These are phyloP conservation scores for Cecidostiba fungosa DNA, from an alignment of 2,888 invertebrate species.

Conservation along the genomic window DNA sequence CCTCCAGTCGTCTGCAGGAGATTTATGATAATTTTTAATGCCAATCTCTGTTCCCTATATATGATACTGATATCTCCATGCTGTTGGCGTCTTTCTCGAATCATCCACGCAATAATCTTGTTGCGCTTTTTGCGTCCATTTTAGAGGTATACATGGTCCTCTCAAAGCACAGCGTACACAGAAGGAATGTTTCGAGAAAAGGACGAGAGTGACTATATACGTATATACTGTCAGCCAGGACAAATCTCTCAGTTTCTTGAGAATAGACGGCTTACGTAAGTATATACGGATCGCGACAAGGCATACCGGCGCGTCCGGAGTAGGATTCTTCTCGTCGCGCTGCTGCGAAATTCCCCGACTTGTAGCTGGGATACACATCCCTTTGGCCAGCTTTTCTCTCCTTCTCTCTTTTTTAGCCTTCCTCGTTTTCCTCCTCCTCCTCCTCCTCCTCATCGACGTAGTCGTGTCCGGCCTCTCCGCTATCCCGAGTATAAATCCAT, in stretches of 20 bases:
- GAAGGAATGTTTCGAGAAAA: neutral
- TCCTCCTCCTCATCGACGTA: neutral
- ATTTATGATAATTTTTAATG: neutral
- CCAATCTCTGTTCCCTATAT: neutral
- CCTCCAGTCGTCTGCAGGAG: neutral
- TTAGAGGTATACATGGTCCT: neutral
- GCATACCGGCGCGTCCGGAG: conserved; percentile 1
- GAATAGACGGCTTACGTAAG: neutral
- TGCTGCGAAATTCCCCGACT: conserved; percentile 38
- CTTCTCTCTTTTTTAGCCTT: conserved; percentile 14
- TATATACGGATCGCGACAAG: neutral
- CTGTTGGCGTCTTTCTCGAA: neutral
- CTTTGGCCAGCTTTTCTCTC: conserved; percentile 7
- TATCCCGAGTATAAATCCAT: conserved; percentile 74
- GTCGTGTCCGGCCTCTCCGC: conserved; percentile 15
- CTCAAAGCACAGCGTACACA: neutral
- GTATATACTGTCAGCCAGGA: neutral
- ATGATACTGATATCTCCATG: too few relatives aligned
- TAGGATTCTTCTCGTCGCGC: conserved; percentile 34
- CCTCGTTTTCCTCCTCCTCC: neutral
- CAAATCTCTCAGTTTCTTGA: conserved; percentile 7
- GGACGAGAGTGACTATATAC: neutral
- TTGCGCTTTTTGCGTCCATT: neutral
- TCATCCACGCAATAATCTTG: neutral
- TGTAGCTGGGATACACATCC: conserved; percentile 23